Evolutionary conservation across 2,797 vertebrate genomes (phyloP), one percentile per base, ranked within the genome.

Genomic region (Spondyliosoma cantharus): DNA sequence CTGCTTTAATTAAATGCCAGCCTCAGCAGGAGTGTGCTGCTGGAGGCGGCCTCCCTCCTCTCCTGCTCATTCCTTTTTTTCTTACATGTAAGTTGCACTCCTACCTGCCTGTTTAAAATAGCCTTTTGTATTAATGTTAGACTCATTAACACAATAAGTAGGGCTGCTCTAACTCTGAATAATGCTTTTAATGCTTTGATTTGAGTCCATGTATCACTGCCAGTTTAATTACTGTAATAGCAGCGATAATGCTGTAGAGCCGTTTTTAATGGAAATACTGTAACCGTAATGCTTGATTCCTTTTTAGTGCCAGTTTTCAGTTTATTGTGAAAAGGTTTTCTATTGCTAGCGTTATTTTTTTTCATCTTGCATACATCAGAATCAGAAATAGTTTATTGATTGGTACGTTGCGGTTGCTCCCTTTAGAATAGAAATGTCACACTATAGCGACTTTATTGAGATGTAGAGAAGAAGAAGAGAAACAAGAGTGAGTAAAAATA

Each of bases 1-100:
- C 62, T 71, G 46, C 50, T 67, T 78, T 78, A 75, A 79, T 82
- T 76, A 80, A 82, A 86, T 80, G 73, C 65, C 56, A 77, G 59
- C 50, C 84, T 61, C 76, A 66, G 76, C 64, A 70, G 59, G 80
- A 63, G 76, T 14, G 22, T 37, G 19, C 76, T 76, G 61, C 67
- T 67, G 66, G 50, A 72, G 29, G 67, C 14, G 20, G 25, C 52
- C 58, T 59, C 52, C 62, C 57, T 58, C 45, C 9, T 25, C 25
- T 65, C 52, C 57, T 46, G 4, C 11, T 49, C 45, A 49, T 4
- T 43, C 42, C 7, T 3, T n/a, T 25, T 52, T 20, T 32, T 13
- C 6, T 2, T 15, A 13, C 17, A 49, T 42, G 45, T 17, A 29
- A 27, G 37, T 63, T 43, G 3, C 48, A 52, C 32, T 58, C 20